Evolutionary conservation across 2,113 vertebrate genomes (phyloP).

Genomic region (Laterallus jamaicensis): DNA sequence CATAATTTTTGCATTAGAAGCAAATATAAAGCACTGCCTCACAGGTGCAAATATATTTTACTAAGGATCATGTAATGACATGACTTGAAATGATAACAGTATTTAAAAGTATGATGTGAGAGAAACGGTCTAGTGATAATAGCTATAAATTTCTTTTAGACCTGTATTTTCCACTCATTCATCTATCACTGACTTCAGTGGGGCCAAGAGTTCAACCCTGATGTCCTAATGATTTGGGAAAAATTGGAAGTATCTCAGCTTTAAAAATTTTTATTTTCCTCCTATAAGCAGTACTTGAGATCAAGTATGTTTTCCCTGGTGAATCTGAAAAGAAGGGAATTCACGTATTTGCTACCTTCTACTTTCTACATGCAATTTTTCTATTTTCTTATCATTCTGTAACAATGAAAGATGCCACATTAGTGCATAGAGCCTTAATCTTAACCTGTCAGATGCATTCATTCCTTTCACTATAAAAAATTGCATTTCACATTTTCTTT

Average conservation of each 20-base stretch:
- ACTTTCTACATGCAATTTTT: constrained; percentile 56
- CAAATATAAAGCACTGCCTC: constrained; percentile 9
- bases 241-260: constrained; percentile 6
- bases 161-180: not conserved
- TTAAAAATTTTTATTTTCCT: not conserved
- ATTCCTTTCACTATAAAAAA: constrained; percentile 60
- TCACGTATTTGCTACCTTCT: constrained; percentile 38
- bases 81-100: constrained; percentile 28
- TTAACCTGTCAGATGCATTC: constrained; percentile 57
- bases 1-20: not conserved
- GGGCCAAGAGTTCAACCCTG: not conserved
- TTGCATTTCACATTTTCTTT: constrained; percentile 47
- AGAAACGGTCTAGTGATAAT: constrained; percentile 22
- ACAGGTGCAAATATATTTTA: constrained; percentile 26
- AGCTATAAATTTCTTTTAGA: not conserved
- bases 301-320: constrained; percentile 21
- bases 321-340: constrained; percentile 22
- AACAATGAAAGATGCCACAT: constrained; percentile 61
- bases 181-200: not conserved
- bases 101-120: constrained; percentile 43
- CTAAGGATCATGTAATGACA: not conserved
- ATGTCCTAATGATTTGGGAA: constrained; percentile 9
- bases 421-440: constrained; percentile 51
- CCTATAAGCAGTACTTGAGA: constrained; percentile 15
- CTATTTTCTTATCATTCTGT: constrained; percentile 66